A percentile compares a stretch with the other conserved stretches of the same genome.
These are phyloP conservation scores for Synanthedon myopaeformis DNA, from an alignment of 2,888 invertebrate species.

Conservation along the genomic window DNA sequence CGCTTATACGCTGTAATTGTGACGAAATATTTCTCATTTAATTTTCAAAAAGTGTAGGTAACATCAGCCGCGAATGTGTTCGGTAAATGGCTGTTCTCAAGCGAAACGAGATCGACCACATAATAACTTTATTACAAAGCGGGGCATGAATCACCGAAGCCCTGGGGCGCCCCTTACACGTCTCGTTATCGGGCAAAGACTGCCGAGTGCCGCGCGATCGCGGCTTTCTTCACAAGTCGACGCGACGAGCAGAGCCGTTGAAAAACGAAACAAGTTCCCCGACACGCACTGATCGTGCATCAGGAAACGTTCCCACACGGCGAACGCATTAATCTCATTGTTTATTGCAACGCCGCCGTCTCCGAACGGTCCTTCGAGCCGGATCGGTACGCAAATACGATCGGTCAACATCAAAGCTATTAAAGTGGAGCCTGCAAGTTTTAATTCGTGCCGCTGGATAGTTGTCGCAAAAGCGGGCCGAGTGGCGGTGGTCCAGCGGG, in stretches of 20 bases:
- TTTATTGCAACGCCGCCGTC: constrained; percentile 9
- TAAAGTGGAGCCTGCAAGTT: constrained; percentile 11
- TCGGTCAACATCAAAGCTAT: constrained; percentile 9
- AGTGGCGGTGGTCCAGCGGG: constrained; percentile 1
- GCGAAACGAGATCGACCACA: constrained; percentile 18
- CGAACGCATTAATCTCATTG: neutral
- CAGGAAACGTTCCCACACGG: constrained; percentile 17
- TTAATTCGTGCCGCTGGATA: neutral
- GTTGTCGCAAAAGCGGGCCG: constrained; percentile 1
- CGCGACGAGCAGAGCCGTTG: constrained; percentile 8
- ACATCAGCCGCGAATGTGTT: neutral
- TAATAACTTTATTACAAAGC: constrained; percentile 27
- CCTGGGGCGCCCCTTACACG: constrained; percentile 23
- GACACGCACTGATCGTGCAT: constrained; percentile 9
- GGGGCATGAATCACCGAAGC: constrained; percentile 23
- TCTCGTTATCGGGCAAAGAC: constrained; percentile 14
- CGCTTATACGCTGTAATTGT: constrained; percentile 1
- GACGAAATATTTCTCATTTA: constrained; percentile 8
- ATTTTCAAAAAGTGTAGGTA: constrained; percentile 10
- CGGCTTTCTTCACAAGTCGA: constrained; percentile 1
- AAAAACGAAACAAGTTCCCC: constrained; percentile 20
- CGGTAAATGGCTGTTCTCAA: constrained; percentile 16
- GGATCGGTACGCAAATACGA: neutral
- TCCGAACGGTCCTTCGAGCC: constrained; percentile 3
- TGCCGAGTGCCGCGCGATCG: neutral